Percentiles rank a stretch among this genome's conserved stretches.
These are phyloP conservation scores for Drosophila melanocephala DNA, from an alignment of 2,888 invertebrate species.

Conservation along the genomic window DNA sequence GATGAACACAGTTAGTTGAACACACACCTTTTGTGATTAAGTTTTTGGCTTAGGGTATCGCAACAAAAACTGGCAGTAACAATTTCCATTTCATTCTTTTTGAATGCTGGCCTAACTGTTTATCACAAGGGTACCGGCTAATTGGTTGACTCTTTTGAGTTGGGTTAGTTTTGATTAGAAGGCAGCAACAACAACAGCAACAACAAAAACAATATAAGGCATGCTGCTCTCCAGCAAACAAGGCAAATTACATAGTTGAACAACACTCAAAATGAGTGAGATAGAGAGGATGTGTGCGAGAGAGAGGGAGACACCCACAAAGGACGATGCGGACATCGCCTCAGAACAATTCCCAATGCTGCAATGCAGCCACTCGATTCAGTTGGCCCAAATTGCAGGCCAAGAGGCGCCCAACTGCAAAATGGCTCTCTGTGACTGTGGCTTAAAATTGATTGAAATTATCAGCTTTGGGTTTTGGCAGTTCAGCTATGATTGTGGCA, in stretches of 20 bases:
- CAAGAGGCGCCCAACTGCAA: constrained; percentile 58
- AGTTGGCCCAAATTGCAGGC: constrained; percentile 52
- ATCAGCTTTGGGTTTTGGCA: constrained; percentile 80
- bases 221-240: constrained; percentile 32
- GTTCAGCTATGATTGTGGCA: constrained; percentile 42
- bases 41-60: constrained; percentile 16
- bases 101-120: constrained; percentile 63
- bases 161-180: constrained; percentile 68
- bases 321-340: constrained; percentile 8
- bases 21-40: neutral
- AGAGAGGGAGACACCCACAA: constrained; percentile 26
- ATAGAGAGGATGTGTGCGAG: neutral
- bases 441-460: constrained; percentile 82
- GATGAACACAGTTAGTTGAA: neutral
- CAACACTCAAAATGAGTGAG: neutral
- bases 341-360: constrained; percentile 25
- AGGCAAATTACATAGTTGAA: constrained; percentile 46
- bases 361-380: constrained; percentile 28
- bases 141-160: constrained; percentile 68
- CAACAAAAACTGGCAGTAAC: constrained; percentile 23
- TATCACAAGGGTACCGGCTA: constrained; percentile 66
- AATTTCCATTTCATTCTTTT: constrained; percentile 55
- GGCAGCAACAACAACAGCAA: constrained; percentile 22
- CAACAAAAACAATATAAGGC: constrained; percentile 3
- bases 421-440: constrained; percentile 51